Base-by-base conservation (phyloP, 1,140 invertebrate species). In the Glomeris maerens region DNA sequence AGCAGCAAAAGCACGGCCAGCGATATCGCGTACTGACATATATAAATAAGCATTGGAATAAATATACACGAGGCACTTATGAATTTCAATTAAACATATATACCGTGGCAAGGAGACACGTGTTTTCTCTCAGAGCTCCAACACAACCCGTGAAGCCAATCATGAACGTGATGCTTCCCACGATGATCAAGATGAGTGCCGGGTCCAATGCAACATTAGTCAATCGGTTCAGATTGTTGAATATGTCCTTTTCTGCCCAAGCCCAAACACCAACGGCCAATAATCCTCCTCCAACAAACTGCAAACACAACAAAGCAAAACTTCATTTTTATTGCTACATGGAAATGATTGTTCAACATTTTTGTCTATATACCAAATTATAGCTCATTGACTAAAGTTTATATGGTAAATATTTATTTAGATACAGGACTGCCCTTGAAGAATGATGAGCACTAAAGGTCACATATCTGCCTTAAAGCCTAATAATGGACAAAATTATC, bases 131-230 rank as follows among this genome's bases (percentile, higher is more conserved):
- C 57, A 97, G 74, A 47, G 93, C 91, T 49, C 93, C 93, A n/a
- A 97, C 81, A 74, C 92, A 96, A 41, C 94, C 93, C 53, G 87
- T 90, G 66, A 96, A 96, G 23, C 91, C 91, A 61, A 97, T 92
- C 60, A 92, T 76, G 66, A 93, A 95, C 59, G 90, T 92, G 51
- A 95, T 76, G 45, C 79, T 78, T 50, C 88, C 93, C 61, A 85
- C 77, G 66, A 93, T 81, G 66, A 97, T 92, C 54, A 97, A 75
- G 50, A 95, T 78, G 67, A 96, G 92, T 31, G 92, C 93, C 45
- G 93, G 94, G 74, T 98, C 93, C 44, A 98, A 69, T 3, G 89
- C 83, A 49, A 96, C 79, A 51, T 70, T 69, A 14, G 86, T 86
- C n/a, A 94, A 72, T 55, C 84, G 78, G 23, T 82, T 78, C 31